phyloP scores from a whole-genome alignment of 2,797 vertebrate genomes.

The Spheniscus humboldti region DNA sequence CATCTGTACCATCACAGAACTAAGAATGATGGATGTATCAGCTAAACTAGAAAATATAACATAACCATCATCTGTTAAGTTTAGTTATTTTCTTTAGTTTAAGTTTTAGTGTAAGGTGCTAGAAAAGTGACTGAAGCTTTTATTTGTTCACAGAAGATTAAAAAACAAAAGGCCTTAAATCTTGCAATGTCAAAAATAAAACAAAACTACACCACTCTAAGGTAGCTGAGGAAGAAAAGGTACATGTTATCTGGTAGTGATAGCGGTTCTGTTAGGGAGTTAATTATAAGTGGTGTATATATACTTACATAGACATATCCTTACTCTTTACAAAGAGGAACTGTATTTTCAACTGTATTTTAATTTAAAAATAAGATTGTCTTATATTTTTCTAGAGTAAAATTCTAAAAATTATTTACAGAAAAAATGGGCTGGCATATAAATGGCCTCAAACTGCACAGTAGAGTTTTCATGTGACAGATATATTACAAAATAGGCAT shows the following conservation, averaged over 20 bases:
- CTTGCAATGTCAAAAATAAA: not conserved
- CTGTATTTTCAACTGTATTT: not conserved
- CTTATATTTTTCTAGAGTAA: not conserved
- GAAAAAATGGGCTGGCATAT: not conserved
- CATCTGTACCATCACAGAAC: not conserved
- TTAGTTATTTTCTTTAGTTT: not conserved
- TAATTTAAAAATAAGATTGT: not conserved
- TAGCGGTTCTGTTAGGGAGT: not conserved
- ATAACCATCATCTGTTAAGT: not conserved
- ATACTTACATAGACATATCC: not conserved
- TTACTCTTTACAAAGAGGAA: not conserved
- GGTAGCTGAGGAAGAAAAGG: not conserved
- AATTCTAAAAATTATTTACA: not conserved
- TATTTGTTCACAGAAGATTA: not conserved
- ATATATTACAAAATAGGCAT: not conserved
- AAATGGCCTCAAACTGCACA: not conserved
- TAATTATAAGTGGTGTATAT: not conserved
- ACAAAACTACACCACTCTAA: not conserved
- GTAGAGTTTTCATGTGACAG: not conserved
- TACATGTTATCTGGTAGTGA: not conserved
- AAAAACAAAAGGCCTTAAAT: not conserved
- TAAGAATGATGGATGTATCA: not conserved
- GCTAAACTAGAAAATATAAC: not conserved
- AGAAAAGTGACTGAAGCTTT: not conserved
- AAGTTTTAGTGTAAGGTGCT: not conserved